Conservation (phyloP, 2,113 vertebrate species). For the Chaenogobius annularis region DNA sequence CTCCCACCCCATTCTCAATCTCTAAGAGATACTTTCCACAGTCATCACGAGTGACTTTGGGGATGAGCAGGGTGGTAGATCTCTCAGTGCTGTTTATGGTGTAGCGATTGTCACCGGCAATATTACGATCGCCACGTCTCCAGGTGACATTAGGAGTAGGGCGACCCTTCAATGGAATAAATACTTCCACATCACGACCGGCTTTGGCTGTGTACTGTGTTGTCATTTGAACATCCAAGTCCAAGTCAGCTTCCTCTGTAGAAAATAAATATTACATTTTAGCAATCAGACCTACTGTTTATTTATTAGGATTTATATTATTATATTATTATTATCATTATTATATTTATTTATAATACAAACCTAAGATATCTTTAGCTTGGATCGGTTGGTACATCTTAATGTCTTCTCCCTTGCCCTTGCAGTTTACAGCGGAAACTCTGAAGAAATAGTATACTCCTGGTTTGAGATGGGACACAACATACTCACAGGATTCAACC, state of each 20-base stretch:
- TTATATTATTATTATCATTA: no score
- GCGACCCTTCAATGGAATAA: constrained; percentile 93
- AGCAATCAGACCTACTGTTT: neutral
- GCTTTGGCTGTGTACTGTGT: constrained; percentile 89
- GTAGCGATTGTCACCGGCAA: constrained; percentile 85
- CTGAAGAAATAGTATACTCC: constrained; percentile 91
- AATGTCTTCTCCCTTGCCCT: constrained; percentile 90
- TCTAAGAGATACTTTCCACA: constrained; percentile 93
- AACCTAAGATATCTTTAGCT: constrained; percentile 97
- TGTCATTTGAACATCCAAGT: constrained; percentile 89
- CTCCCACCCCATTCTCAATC: constrained; percentile 95
- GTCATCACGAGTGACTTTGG: constrained; percentile 90
- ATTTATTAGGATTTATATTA: neutral
- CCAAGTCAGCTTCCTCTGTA: constrained; percentile 94
- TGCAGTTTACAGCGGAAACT: constrained; percentile 90
- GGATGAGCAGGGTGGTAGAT: constrained; percentile 87
- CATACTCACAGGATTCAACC: constrained; percentile 93
- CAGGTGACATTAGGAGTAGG: constrained; percentile 90
- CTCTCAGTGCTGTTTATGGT: constrained; percentile 89
- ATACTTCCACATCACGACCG: constrained; percentile 87
- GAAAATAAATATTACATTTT: neutral
- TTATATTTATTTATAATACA: constrained; percentile 39
- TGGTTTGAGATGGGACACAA: constrained; percentile 89
- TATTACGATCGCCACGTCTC: constrained; percentile 92
- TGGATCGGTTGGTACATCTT: constrained; percentile 90